Evolutionary conservation across 2,888 invertebrate species (phyloP), one percentile per base, ranked within the genome.

Genomic region (Sphaerophoria rueppellii): DNA sequence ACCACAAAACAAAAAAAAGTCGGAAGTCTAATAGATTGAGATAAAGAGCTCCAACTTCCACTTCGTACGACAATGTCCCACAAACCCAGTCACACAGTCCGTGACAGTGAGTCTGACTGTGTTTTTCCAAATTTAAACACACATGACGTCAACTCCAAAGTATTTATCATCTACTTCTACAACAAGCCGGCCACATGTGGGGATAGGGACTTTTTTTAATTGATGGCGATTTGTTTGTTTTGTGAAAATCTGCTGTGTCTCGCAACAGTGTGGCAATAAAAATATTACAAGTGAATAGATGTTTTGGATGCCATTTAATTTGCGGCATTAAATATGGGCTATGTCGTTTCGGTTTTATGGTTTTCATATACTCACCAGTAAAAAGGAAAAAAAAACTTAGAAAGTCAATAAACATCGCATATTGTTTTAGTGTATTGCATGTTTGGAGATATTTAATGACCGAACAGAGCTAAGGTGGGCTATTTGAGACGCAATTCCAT

Each of bases 81-180:
- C 65, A 65, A 2, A 65, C 65, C 65, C 35, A 65, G 61, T 34
- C 24, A 6, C 24, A 16, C 7, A 6, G n/a, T n/a, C 11, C 11
- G 46, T 46, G 46, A 46, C 12, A 12, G 14, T 50, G 24, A 24
- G 24, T 24, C 2, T 9, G 14, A 40, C 9, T 35, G 16, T 57
- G 60, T 24, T 9, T 50, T 50, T 5, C 9, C 12, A 24, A 3
- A 32, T 35, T 63, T 6, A 50, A 9, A 43, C 0, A 65, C 16
- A 65, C 14, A 65, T 65, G 65, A 65, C 65, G 65, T 65, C 65
- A 65, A 37, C 50, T 34, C 35, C 48, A 14, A 9, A 12, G 14
- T 24, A 4, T 14, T 7, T 5, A 24, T 24, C 24, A 2, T 24
- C 24, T 24, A 24, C 24, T 2, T 24, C 2, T 24, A 24, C 24